These are phyloP conservation scores for Acanthosepion esculentum DNA, from an alignment of 2,888 invertebrate genomes.

Conservation along the genomic window DNA sequence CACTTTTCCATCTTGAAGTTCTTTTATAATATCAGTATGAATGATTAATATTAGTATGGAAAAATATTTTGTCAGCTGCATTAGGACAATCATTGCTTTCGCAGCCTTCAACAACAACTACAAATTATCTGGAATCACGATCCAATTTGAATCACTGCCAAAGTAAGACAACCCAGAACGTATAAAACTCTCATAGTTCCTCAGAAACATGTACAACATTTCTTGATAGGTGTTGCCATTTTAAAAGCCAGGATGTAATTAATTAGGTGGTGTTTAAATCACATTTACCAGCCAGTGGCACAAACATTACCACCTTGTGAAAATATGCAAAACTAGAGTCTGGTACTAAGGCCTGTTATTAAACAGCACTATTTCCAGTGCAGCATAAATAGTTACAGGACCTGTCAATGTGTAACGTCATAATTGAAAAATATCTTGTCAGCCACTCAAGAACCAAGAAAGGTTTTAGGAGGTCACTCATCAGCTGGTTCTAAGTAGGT, in stretches of 20 bases:
- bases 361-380: not conserved
- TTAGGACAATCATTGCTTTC: no score
- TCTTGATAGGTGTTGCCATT: not conserved
- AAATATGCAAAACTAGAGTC: not conserved
- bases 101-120: not conserved
- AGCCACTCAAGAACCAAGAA: not conserved
- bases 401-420: no score
- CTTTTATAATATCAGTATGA: not conserved
- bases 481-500: no score
- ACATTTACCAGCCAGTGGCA: not conserved
- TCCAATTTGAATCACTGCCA: not conserved
- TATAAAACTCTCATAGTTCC: not conserved
- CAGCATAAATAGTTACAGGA: no score
- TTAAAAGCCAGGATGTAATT: not conserved
- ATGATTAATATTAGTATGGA: not conserved
- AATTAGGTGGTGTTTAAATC: not conserved
- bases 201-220: not conserved
- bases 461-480: no score
- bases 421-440: no score
- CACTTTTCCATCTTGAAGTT: not conserved
- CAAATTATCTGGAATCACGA: not conserved
- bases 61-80: not conserved
- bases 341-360: not conserved
- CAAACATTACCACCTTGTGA: not conserved
- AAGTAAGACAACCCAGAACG: not conserved